A percentile compares a stretch with the other conserved stretches of the same genome.
Conservation (phyloP, 1,140 invertebrate genomes). For the Leptinotarsa texana region DNA sequence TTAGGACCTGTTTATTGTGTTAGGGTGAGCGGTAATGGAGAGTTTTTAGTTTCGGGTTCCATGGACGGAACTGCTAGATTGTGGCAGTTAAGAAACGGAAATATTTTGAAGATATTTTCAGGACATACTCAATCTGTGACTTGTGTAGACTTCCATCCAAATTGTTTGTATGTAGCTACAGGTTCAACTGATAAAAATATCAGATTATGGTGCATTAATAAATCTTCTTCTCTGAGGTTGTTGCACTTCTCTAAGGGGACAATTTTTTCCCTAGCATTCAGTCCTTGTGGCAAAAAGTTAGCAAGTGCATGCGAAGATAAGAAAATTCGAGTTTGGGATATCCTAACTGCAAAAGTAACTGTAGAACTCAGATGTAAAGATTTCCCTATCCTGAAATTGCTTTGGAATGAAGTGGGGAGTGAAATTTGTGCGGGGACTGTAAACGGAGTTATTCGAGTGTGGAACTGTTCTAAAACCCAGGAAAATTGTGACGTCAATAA, state of each 20-base stretch:
- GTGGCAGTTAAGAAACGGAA: slow-evolving; percentile 81
- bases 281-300: slow-evolving; percentile 70
- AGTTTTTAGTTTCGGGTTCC: slow-evolving; percentile 80
- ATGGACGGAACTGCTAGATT: slow-evolving; percentile 82
- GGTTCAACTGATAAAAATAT: slow-evolving; percentile 71
- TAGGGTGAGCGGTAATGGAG: slow-evolving; percentile 72
- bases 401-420: slow-evolving; percentile 65
- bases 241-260: slow-evolving; percentile 66
- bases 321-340: slow-evolving; percentile 70
- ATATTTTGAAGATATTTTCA: slow-evolving; percentile 78
- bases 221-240: slow-evolving; percentile 64
- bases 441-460: slow-evolving; percentile 64
- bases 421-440: slow-evolving; percentile 66
- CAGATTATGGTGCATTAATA: slow-evolving; percentile 68
- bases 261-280: slow-evolving; percentile 68
- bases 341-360: slow-evolving; percentile 63
- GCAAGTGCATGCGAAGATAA: slow-evolving; percentile 72
- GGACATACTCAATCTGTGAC: slow-evolving; percentile 85
- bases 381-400: slow-evolving; percentile 64
- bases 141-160: slow-evolving; percentile 75
- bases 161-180: slow-evolving; percentile 68
- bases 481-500: slow-evolving; percentile 31
- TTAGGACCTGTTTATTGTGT: slow-evolving; percentile 86
- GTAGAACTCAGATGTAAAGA: slow-evolving; percentile 66
- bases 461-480: slow-evolving; percentile 56